A percentile compares a stretch with the other conserved stretches of the same genome.
phyloP scores from a whole-genome alignment of 2,113 vertebrate species.

The Eubucco bourcierii region DNA sequence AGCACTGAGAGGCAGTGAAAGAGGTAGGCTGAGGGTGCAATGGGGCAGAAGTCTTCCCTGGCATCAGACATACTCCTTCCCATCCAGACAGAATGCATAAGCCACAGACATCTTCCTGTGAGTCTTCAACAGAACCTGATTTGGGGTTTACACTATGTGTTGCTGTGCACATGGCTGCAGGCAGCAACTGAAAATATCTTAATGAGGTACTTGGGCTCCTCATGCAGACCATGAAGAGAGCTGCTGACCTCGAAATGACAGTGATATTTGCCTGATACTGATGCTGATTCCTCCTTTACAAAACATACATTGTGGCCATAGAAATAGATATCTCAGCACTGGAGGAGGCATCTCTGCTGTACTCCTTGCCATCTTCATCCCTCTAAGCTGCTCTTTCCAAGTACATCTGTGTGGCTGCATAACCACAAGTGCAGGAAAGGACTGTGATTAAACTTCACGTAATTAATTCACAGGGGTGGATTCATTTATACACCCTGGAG shows the following conservation, averaged over 20 bases:
- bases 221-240: conserved; percentile 11
- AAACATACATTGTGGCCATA: background rate
- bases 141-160: conserved; percentile 24
- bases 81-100: background rate
- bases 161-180: background rate
- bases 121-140: background rate
- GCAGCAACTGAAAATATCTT: conserved; percentile 47
- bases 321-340: background rate
- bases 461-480: background rate
- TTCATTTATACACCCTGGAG: background rate
- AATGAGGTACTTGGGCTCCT: conserved; percentile 55
- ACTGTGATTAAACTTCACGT: background rate
- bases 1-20: background rate
- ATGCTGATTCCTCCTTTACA: background rate
- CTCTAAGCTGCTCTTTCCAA: background rate
- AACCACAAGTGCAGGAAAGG: background rate
- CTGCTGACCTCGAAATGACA: background rate
- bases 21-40: background rate
- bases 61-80: background rate
- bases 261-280: background rate
- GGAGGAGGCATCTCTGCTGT: background rate
- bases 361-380: background rate
- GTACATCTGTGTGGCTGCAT: background rate
- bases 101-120: background rate
- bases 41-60: background rate